Percentiles rank a stretch among this genome's conserved stretches.
phyloP scores from a whole-genome alignment of 2,113 vertebrate species.

The Bubalus kerabau region DNA sequence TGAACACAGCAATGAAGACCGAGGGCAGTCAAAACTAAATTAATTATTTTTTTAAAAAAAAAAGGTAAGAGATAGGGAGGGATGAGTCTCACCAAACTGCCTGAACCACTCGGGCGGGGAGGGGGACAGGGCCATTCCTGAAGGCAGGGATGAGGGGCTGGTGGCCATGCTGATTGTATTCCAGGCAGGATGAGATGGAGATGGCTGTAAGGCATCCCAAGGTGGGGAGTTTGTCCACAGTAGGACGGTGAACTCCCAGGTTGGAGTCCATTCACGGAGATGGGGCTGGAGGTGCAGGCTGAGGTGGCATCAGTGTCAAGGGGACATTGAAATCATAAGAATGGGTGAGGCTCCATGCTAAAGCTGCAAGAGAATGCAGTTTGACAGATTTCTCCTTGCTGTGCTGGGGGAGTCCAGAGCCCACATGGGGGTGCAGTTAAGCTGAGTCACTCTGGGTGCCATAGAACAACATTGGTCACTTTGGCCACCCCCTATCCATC shows the following conservation, averaged over 20 bases:
- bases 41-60: background rate
- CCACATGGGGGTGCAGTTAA: background rate
- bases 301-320: background rate
- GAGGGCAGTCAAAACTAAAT: background rate
- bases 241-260: background rate
- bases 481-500: too few species aligned
- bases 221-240: background rate
- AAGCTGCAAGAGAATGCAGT: background rate
- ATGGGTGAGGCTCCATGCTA: background rate
- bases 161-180: background rate
- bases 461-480: fast-evolving
- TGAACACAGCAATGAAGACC: background rate
- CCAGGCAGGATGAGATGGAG: background rate
- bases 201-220: background rate
- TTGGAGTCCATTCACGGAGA: background rate
- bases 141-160: background rate
- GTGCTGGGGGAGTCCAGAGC: background rate
- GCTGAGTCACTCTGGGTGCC: background rate
- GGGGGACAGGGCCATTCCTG: background rate
- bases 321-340: background rate
- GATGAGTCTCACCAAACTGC: background rate
- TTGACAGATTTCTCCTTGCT: background rate
- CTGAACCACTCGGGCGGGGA: background rate
- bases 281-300: background rate
- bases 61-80: background rate